Conservation (phyloP, 2,888 invertebrate species). For the Byasa hedistus region DNA sequence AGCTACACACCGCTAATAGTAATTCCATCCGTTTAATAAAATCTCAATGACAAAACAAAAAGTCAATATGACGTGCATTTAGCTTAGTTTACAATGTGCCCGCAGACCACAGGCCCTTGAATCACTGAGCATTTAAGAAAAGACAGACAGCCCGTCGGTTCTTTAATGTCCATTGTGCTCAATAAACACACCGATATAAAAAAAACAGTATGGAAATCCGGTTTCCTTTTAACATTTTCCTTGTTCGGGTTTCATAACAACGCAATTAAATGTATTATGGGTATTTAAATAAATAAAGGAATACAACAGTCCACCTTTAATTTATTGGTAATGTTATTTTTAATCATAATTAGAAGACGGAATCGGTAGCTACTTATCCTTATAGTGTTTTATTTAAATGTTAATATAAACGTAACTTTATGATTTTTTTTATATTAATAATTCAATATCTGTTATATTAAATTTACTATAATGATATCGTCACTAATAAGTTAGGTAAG, state of each 20-base stretch:
- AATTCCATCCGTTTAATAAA: slow-evolving; percentile 38
- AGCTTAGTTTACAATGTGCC: slow-evolving; percentile 62
- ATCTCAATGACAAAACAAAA: slow-evolving; percentile 57
- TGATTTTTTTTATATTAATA: too few relatives aligned
- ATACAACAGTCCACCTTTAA: not conserved
- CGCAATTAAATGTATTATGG: slow-evolving; percentile 9
- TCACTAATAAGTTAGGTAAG: too few relatives aligned
- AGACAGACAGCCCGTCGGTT: slow-evolving; percentile 40
- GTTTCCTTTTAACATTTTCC: slow-evolving; percentile 34
- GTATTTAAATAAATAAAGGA: not conserved
- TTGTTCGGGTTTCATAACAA: slow-evolving; percentile 23
- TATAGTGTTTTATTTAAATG: too few relatives aligned
- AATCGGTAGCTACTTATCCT: too few relatives aligned
- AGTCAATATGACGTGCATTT: slow-evolving; percentile 53
- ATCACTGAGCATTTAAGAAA: slow-evolving; percentile 40
- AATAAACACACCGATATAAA: slow-evolving; percentile 31
- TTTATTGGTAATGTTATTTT: too few relatives aligned
- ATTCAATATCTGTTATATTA: too few relatives aligned
- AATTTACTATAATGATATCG: too few relatives aligned
- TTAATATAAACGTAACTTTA: too few relatives aligned
- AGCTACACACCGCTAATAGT: slow-evolving; percentile 29
- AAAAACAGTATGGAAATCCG: slow-evolving; percentile 34
- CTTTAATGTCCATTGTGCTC: slow-evolving; percentile 26
- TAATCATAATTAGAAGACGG: not conserved
- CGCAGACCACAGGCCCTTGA: slow-evolving; percentile 58